Percentiles rank a stretch among this genome's conserved stretches.
Evolutionary conservation across 2,797 vertebrate species (phyloP).

Genomic region (Pangasius larnaudii): DNA sequence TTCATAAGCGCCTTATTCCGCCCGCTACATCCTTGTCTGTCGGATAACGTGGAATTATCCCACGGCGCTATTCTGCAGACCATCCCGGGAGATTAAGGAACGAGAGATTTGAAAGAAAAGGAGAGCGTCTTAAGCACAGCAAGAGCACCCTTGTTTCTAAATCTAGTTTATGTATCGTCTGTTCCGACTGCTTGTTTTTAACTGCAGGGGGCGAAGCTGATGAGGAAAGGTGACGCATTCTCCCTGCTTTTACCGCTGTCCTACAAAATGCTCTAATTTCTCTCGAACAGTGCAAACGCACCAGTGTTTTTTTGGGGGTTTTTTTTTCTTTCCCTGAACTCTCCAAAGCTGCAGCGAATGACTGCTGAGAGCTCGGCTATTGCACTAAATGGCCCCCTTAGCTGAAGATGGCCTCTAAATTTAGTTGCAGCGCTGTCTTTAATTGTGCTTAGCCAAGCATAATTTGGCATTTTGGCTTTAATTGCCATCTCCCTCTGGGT

Average conservation of each 20-base stretch:
- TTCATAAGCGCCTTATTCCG: conserved; percentile 48
- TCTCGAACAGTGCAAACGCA: conserved; percentile 33
- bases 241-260: conserved; percentile 39
- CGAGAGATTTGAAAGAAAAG: conserved; percentile 31
- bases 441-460: conserved; percentile 70
- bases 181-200: not conserved
- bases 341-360: conserved; percentile 27
- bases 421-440: conserved; percentile 60
- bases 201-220: conserved; percentile 39
- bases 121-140: conserved; percentile 33
- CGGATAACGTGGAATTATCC: conserved; percentile 38
- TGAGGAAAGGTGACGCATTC: conserved; percentile 26
- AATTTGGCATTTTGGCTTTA: conserved; percentile 69
- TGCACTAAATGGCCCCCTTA: conserved; percentile 62
- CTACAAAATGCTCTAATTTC: conserved; percentile 65
- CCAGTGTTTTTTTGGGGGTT: conserved; percentile 5
- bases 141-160: conserved; percentile 9
- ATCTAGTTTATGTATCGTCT: not conserved
- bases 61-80: conserved; percentile 12
- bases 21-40: conserved; percentile 33
- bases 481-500: conserved; percentile 64
- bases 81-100: conserved; percentile 35
- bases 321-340: not conserved
- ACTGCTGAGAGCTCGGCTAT: conserved; percentile 52
- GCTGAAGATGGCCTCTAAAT: conserved; percentile 66